A percentile compares a stretch with the other conserved stretches of the same genome.
Evolutionary conservation across 1,140 invertebrate species (phyloP).

Genomic region (Philotrypesis tridentata): DNA sequence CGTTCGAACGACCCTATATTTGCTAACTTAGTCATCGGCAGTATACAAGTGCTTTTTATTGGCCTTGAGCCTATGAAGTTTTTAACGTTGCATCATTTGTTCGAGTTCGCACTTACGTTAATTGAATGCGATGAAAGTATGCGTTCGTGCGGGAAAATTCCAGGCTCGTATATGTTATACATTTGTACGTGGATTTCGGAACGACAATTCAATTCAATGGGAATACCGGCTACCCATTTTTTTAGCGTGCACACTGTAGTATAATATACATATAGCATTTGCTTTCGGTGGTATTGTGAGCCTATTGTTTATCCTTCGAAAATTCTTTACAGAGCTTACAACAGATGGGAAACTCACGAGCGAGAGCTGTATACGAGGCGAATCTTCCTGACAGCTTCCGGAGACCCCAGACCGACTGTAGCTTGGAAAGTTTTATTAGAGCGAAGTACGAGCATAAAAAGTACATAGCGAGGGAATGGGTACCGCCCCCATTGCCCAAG

Average conservation of each 20-base stretch:
- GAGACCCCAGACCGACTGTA: constrained; percentile 94
- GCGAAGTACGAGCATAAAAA: constrained; percentile 99
- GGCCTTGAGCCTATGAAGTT: constrained; percentile 17
- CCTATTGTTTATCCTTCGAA: too few species aligned
- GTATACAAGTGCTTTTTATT: constrained; percentile 19
- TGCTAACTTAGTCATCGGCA: constrained; percentile 21
- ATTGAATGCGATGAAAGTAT: background rate
- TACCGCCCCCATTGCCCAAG: constrained; percentile 88
- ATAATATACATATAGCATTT: too few species aligned
- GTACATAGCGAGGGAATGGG: constrained; percentile 97
- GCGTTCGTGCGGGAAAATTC: too few species aligned
- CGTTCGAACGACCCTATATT: constrained; percentile 13
- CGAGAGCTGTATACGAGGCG: constrained; percentile 97
- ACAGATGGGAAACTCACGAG: constrained; percentile 98
- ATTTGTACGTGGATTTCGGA: too few species aligned
- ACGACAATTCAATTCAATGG: too few species aligned
- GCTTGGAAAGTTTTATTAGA: constrained; percentile 94
- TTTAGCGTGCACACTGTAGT: too few species aligned
- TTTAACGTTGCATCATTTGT: background rate
- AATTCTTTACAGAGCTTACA: constrained; percentile 86
- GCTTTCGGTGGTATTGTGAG: too few species aligned
- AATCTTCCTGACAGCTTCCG: constrained; percentile 96
- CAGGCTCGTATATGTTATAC: too few species aligned
- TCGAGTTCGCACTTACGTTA: background rate
- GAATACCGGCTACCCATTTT: too few species aligned